Evolutionary conservation across 2,888 invertebrate species (phyloP), one percentile per base, ranked within the genome.

Genomic region (Epiblema foenella): DNA sequence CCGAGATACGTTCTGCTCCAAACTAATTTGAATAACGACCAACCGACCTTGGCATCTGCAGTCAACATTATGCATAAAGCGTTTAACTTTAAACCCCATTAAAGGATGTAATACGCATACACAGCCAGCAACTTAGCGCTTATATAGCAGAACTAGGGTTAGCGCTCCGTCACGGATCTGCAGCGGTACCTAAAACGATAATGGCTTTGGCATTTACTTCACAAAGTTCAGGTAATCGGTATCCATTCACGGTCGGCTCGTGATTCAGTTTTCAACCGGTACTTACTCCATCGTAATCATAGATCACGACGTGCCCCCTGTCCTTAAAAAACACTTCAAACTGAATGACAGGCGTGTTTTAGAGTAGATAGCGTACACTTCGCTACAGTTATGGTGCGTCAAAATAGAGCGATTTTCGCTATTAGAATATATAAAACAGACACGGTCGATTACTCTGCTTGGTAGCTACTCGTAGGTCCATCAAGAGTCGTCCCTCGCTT

Each of bases 111-210:
- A 42, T 59, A 51, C 51, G 51, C 29, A 20, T 46, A 51, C 39
- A 49, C 37, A 56, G 33, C 10, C 24, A 49, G 67, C 46, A 71
- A 64, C 69, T 39, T 72, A 66, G 60, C 56, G 56, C 58, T 57
- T 46, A 79, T 81, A 42, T 33, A 77, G 73, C 74, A 73, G 79
- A 87, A 82, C 80, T 83, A 84, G 86, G 86, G 88, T 84, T 86
- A 85, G 79, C 78, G 83, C 81, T 85, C 83, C 79, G 78, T 84
- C 82, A 84, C 87, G 86, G 85, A 89, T 89, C 83, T 85, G 82
- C 80, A 80, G 80, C 80, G 76, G 83, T 80, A 81, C 82, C 81
- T 81, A 78, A 84, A 85, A 85, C 81, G 78, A 82, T 87, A 87
- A 86, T 85, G 79, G 78, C 81, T 83, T 77, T 85, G 85, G 82